Base-by-base conservation (phyloP, 2,888 invertebrate genomes). In the Linyphia triangularis region DNA sequence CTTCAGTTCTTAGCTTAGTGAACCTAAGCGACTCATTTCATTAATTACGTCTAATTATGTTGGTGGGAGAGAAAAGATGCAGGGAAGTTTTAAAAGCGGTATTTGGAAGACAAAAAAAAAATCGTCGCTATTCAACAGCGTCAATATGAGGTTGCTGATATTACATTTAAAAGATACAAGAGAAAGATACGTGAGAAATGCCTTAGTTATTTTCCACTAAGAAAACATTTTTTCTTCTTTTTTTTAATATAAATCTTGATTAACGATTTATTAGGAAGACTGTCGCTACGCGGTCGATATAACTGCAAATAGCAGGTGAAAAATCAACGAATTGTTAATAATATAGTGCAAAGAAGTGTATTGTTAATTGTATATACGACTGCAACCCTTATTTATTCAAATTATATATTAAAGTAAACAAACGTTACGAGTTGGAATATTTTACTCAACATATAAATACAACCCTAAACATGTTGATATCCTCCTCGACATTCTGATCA, bases 1-100 rank as follows among this genome's bases (percentile, higher is more conserved):
- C 83, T 82, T 63, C 65, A 33, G 72, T 84, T 79, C 78, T 84
- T 70, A 84, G 84, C 69, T 67, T 88, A 82, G 88, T 77, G 82
- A 88, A 88, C 88, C 89, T 73, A 72, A 78, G 84, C 78, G 78
- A 78, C 78, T 79, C 78, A 84, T 89, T 89, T 82, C 89, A 89
- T 89, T 89, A 89, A 89, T 89, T 89, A 89, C 89, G 40, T 37
- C 84, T 89, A 89, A 89, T 89, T 89, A 89, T 75, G 30, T 75
- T 22, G 72, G 70, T 59, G 75, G n/a, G 63, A 37, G 77, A 67
- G 81, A 63, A 28, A 70, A 72, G 40, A 65, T 13, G 78, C 59
- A 51, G 57, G 51, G 57, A 88, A 79, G 59, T 73, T 81, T 81
- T 30, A 81, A 40, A 73, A 81, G 81, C 79, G 63, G 78, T 61